These are phyloP conservation scores for Drosophila falleni DNA, from an alignment of 2,888 invertebrate genomes.

Conservation along the genomic window DNA sequence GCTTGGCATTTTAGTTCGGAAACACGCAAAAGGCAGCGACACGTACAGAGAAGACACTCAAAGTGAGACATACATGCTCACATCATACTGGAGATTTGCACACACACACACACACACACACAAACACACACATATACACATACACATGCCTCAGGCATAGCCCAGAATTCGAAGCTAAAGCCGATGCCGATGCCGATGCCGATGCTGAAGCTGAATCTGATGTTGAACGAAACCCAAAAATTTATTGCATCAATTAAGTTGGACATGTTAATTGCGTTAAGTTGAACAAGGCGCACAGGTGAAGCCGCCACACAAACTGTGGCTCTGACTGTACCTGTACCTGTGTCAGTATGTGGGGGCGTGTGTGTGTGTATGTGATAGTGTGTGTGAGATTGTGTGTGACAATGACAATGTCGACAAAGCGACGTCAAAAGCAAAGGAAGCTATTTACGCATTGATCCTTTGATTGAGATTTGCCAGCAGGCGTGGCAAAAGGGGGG, in stretches of 20 bases:
- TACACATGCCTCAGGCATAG: constrained; percentile 20
- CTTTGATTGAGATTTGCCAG: constrained; percentile 66
- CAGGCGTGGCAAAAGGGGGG: constrained; percentile 12
- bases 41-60: constrained; percentile 65
- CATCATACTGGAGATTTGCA: constrained; percentile 5
- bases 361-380: constrained; percentile 7
- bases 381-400: constrained; percentile 21
- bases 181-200: neutral
- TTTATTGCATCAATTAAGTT: constrained; percentile 83
- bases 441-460: constrained; percentile 68
- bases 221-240: constrained; percentile 62
- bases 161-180: constrained; percentile 7
- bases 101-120: constrained; percentile 15
- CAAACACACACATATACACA: neutral
- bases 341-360: constrained; percentile 10
- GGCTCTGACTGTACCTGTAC: constrained; percentile 26
- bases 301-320: constrained; percentile 13
- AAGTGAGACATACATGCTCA: constrained; percentile 15
- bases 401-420: constrained; percentile 63
- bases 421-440: constrained; percentile 66
- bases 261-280: constrained; percentile 82
- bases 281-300: constrained; percentile 80
- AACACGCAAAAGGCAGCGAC: constrained; percentile 73
- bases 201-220: too few relatives aligned
- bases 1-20: constrained; percentile 60